Evolutionary conservation across 2,888 invertebrate genomes (phyloP).

Genomic region (Stenoptilia bipunctidactyla): DNA sequence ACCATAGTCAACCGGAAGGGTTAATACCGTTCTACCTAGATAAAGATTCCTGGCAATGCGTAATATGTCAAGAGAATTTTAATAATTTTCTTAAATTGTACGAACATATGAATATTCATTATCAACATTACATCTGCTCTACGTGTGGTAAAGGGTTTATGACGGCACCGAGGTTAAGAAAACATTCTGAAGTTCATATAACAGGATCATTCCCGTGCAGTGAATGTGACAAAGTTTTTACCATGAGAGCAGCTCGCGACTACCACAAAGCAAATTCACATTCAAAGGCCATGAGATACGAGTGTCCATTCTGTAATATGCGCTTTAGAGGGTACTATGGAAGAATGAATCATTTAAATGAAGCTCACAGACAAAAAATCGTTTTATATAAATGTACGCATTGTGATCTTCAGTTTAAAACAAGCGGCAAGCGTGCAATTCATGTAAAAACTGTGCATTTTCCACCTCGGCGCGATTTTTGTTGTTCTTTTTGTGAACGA

Average conservation of each 20-base stretch:
- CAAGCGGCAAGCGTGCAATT: conserved; percentile 44
- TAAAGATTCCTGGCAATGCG: conserved; percentile 49
- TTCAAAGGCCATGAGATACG: conserved; percentile 46
- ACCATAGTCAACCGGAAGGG: conserved; percentile 45
- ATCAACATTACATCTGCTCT: conserved; percentile 56
- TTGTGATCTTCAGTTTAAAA: conserved; percentile 47
- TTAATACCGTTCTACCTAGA: conserved; percentile 46
- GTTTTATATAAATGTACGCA: conserved; percentile 43
- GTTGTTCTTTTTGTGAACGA: conserved; percentile 46
- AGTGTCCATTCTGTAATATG: conserved; percentile 50
- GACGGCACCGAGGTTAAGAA: conserved; percentile 50
- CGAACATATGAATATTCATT: conserved; percentile 58
- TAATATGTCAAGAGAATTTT: conserved; percentile 42
- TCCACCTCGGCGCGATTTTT: conserved; percentile 34
- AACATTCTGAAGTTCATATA: conserved; percentile 52
- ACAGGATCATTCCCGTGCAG: conserved; percentile 51
- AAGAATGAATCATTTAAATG: conserved; percentile 50
- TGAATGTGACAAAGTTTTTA: conserved; percentile 42
- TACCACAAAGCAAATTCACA: conserved; percentile 48
- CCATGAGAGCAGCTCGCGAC: conserved; percentile 47
- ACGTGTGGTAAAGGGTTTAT: conserved; percentile 58
- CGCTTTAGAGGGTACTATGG: conserved; percentile 51
- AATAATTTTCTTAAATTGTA: conserved; percentile 56
- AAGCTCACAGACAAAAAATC: conserved; percentile 43
- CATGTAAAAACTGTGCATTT: conserved; percentile 46